Percentiles rank a stretch among this genome's conserved stretches.
These are phyloP conservation scores for Prunella himalayana DNA, from an alignment of 2,113 vertebrate species.

Conservation along the genomic window DNA sequence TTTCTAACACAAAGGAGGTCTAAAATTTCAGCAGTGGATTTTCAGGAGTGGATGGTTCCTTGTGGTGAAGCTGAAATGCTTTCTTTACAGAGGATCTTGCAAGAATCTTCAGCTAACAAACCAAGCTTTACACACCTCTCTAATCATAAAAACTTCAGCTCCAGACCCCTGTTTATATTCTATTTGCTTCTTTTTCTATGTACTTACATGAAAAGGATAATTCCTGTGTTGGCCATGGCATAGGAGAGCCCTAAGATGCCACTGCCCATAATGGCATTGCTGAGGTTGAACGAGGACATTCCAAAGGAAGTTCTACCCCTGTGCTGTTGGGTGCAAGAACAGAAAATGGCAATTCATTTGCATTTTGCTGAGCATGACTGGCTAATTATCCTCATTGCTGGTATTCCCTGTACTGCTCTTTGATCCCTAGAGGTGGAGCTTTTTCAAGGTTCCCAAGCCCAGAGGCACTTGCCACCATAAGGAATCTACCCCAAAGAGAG, in stretches of 20 bases:
- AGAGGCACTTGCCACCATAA: neutral
- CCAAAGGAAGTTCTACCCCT: constrained; percentile 89
- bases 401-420: neutral
- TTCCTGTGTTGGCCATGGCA: constrained; percentile 97
- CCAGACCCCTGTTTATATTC: neutral
- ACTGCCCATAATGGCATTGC: constrained; percentile 98
- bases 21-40: neutral
- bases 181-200: neutral
- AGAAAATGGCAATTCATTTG: neutral
- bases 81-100: neutral
- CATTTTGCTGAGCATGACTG: neutral
- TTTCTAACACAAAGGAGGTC: neutral
- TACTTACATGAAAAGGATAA: constrained; percentile 91
- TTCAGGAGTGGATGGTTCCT: neutral
- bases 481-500: neutral
- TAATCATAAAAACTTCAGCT: neutral
- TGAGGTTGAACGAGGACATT: constrained; percentile 95
- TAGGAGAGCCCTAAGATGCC: constrained; percentile 94
- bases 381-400: neutral
- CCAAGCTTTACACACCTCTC: neutral
- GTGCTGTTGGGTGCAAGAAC: constrained; percentile 73
- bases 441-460: neutral
- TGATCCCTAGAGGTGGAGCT: neutral
- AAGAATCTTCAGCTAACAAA: neutral
- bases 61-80: neutral